phyloP scores from a whole-genome alignment of 1,140 invertebrate species.

The Drosophila suzukii region DNA sequence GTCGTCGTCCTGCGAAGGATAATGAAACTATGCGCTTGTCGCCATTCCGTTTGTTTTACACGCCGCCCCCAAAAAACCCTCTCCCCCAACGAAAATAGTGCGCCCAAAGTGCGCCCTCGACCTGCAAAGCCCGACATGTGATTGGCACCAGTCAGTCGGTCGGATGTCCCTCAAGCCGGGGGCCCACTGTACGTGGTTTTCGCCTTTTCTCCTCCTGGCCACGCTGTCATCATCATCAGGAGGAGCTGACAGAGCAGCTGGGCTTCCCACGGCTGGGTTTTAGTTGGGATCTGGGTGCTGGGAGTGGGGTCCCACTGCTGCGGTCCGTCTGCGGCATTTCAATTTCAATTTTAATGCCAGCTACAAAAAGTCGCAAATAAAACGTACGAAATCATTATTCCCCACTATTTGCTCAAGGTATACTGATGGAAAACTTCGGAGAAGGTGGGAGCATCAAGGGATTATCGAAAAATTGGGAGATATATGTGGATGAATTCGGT shows the following conservation, averaged over 20 bases:
- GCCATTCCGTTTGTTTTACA: conserved; percentile 73
- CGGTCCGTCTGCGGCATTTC: conserved; percentile 75
- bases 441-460: conserved; percentile 2
- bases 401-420: conserved; percentile 57
- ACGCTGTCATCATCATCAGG: conserved; percentile 57
- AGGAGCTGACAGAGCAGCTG: conserved; percentile 29
- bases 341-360: conserved; percentile 78
- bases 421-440: not conserved
- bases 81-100: not conserved
- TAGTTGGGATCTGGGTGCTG: not conserved
- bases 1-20: conserved; percentile 47
- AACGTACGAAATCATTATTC: conserved; percentile 60
- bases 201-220: conserved; percentile 32
- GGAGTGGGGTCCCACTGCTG: conserved; percentile 27
- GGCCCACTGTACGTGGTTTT: conserved; percentile 55
- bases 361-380: conserved; percentile 72
- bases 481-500: conserved; percentile 24
- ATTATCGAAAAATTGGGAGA: conserved; percentile 19
- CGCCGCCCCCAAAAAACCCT: conserved; percentile 2
- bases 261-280: conserved; percentile 5
- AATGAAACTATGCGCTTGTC: conserved; percentile 77
- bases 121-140: not conserved
- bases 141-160: not conserved
- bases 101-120: conserved; percentile 6
- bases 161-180: not conserved